phyloP scores from a whole-genome alignment of 2,797 vertebrate species.

The Pempheris klunzingeri region DNA sequence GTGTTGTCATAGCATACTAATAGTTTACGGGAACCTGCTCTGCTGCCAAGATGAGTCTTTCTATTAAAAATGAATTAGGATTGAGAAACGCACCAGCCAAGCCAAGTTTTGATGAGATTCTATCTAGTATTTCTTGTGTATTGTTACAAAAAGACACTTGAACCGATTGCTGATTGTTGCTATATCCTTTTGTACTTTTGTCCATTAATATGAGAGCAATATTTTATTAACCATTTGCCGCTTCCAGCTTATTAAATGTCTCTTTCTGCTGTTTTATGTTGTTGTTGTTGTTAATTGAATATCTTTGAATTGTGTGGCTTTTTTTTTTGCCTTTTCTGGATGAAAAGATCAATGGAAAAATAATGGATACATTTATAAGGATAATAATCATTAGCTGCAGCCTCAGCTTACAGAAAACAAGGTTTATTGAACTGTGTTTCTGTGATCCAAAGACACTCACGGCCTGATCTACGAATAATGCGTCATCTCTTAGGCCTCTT shows the following conservation, averaged over 20 bases:
- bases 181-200: too few relatives aligned
- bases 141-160: neutral
- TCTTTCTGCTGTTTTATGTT: neutral
- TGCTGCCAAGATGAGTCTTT: constrained; percentile 21
- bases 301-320: too few relatives aligned
- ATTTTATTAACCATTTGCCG: neutral
- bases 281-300: neutral
- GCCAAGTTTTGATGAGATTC: neutral
- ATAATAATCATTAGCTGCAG: neutral
- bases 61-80: constrained; percentile 13
- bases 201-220: too few relatives aligned
- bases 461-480: too few relatives aligned
- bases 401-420: neutral
- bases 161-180: neutral
- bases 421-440: neutral
- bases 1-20: constrained; percentile 76
- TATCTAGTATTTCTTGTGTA: rapidly evolving
- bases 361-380: neutral
- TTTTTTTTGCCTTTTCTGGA: neutral
- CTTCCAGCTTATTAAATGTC: neutral
- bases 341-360: neutral
- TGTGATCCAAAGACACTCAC: neutral
- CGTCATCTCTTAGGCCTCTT: too few relatives aligned
- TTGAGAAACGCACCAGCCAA: neutral
- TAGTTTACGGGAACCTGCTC: constrained; percentile 54